Evolutionary conservation across 1,140 invertebrate genomes (phyloP), one percentile per base, ranked within the genome.

Genomic region (Drosophila orena): DNA sequence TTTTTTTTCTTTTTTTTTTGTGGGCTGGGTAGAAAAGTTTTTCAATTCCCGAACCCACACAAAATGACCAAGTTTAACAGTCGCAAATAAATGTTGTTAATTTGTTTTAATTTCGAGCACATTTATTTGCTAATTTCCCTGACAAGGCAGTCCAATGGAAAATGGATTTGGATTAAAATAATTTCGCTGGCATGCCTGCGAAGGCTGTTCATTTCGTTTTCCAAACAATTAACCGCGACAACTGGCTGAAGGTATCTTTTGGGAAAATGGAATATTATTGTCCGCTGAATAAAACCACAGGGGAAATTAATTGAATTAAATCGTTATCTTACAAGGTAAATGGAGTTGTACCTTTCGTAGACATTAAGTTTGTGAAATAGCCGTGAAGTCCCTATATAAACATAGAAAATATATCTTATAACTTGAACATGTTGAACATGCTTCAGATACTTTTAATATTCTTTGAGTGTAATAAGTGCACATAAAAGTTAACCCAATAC

Each of bases 51-150:
- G 35, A 58, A 75, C 53, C 62, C 71, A 64, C 62, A 72, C 53
- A 60, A 76, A 84, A 75, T 86, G 77, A 47, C 77, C 78, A 86
- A 85, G 68, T 86, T 86, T 86, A 61, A 81, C 76, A 78, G 78
- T 76, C 73, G 65, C 69, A 83, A 86, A 81, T 88, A 86, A 86
- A 86, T 81, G 81, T 86, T 86, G 83, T 88, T 86, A 86, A 86
- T 86, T 86, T 81, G 81, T 88, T 88, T 86, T 88, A 77, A 81
- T 86, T 79, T 76, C 83, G 56, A 27, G 61, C 60, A 71, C 73
- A 81, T 81, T 81, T 77, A 80, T 75, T 80, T 76, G 73, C 68
- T 71, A 81, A 81, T 81, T 81, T 72, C 53, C 58, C 24, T 30
- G 40, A 55, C 77, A 74, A 70, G 56, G 4, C 61, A 66, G 58